phyloP scores from a whole-genome alignment of 2,888 invertebrate genomes.

The Ethmia dodecea region DNA sequence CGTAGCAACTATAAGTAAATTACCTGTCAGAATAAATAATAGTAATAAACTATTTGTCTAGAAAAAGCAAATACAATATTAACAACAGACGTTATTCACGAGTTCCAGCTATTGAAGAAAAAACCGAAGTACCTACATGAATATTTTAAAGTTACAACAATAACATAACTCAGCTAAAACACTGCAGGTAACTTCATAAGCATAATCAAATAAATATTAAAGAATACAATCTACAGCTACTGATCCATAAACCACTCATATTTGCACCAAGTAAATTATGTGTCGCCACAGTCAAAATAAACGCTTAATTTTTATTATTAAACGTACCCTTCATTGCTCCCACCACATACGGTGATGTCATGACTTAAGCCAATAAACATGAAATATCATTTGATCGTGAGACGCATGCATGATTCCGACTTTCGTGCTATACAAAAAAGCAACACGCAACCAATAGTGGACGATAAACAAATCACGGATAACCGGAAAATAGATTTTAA shows the following conservation, averaged over 20 bases:
- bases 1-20: too few relatives aligned
- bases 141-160: constrained; percentile 6
- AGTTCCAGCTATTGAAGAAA: too few relatives aligned
- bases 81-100: too few relatives aligned
- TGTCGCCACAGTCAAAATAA: constrained; percentile 49
- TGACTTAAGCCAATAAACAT: constrained; percentile 70
- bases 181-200: constrained; percentile 30
- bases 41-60: too few relatives aligned
- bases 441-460: constrained; percentile 45
- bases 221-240: constrained; percentile 36
- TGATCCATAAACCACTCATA: constrained; percentile 34
- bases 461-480: constrained; percentile 39
- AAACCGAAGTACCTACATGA: not conserved
- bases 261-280: constrained; percentile 21
- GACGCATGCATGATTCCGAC: constrained; percentile 49
- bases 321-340: constrained; percentile 53
- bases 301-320: constrained; percentile 55
- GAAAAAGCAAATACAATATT: too few relatives aligned
- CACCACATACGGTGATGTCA: constrained; percentile 69
- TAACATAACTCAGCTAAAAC: constrained; percentile 20
- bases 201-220: constrained; percentile 30
- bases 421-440: constrained; percentile 51
- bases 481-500: constrained; percentile 29
- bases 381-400: constrained; percentile 64
- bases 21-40: too few relatives aligned